phyloP scores from a whole-genome alignment of 1,140 invertebrate species.

The Procambarus virginalis region DNA sequence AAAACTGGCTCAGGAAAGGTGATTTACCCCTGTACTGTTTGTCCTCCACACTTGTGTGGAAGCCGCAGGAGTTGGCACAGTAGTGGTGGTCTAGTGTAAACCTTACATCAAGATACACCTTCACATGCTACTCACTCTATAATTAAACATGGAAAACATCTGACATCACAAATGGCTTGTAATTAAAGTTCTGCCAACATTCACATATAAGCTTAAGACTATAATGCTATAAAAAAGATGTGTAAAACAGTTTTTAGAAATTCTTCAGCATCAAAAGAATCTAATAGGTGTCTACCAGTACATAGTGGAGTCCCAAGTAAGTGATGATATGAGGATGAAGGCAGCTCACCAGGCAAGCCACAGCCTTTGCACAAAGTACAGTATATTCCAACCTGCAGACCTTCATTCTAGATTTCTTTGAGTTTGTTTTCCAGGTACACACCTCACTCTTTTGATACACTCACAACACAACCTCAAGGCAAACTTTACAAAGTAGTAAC shows the following conservation, averaged over 20 bases:
- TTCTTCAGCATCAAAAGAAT: neutral
- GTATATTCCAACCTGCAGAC: neutral
- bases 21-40: neutral
- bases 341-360: neutral
- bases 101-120: neutral
- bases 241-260: constrained; percentile 1
- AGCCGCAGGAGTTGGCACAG: neutral
- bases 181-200: neutral
- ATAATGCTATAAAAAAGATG: constrained; percentile 10
- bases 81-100: neutral
- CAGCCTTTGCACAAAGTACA: neutral
- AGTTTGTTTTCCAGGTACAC: neutral
- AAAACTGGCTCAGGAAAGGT: constrained; percentile 4
- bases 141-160: constrained; percentile 2
- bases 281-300: constrained; percentile 6
- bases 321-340: constrained; percentile 4
- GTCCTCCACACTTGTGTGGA: neutral
- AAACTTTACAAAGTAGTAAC: neutral
- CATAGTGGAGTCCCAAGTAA: neutral
- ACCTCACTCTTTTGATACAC: neutral
- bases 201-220: neutral
- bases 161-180: neutral
- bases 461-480: neutral
- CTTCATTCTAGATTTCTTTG: neutral
- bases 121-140: neutral